Evolutionary conservation across 1,140 invertebrate genomes (phyloP), one percentile per base, ranked within the genome.

Genomic region (Sinella curviseta): DNA sequence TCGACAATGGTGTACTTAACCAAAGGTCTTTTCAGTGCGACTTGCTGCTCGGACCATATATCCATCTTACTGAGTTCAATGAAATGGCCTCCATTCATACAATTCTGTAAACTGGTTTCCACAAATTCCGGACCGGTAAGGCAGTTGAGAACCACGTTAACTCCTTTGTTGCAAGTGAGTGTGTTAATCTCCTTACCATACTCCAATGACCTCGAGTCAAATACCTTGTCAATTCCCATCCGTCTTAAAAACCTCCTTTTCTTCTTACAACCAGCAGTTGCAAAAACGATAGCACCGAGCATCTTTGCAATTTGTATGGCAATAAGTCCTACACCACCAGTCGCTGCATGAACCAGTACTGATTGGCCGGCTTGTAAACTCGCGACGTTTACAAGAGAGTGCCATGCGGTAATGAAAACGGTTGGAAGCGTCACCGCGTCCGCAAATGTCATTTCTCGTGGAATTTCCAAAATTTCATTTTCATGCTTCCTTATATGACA

Each of bases 61-160:
- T 74, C 73, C 26, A 74, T 4, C 33, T 74, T 74, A 31, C 73
- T 74, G 16, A 74, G 2, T 74, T 74, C 73, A 2, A 74, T 31
- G 30, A 74, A 74, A 1, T 31, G 12, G 8, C 17, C 73, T 28
- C 73, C 31, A 8, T 74, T n/a, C 33, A 30, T 28, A 16, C 26
- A 74, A 8, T 30, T 20, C 1, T 16, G 14, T n/a, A 74, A 74
- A 31, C 17, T 28, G 14, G 73, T 31, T 33, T 74, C 73, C 33
- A 30, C 33, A 33, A 74, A 74, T n/a, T 31, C 73, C 33, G 26
- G 17, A 31, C 26, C n/a, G n/a, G n/a, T n/a, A n/a, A n/a, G n/a
- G n/a, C n/a, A n/a, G n/a, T n/a, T n/a, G n/a, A n/a, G n/a, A 8
- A 74, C 73, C 20, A 74, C 8, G n/a, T 74, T 31, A 2, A 74